Conservation (phyloP, 2,888 invertebrate species). For the Sphecodes monilicornis region DNA sequence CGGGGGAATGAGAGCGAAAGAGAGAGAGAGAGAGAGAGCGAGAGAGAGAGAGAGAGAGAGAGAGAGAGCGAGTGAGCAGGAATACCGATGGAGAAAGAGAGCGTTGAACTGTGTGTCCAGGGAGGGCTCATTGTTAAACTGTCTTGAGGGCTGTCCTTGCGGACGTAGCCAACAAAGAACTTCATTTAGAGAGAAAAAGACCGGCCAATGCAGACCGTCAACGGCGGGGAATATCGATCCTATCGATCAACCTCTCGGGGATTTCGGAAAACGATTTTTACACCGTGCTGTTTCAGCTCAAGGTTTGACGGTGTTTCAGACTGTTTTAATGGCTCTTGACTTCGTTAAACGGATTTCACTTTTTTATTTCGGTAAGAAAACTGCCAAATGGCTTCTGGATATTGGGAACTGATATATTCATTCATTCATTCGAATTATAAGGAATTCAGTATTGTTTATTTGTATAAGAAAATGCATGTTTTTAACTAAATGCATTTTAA, state of each 20-base stretch:
- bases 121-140: conserved; percentile 64
- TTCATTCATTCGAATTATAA: too few relatives aligned
- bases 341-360: not conserved
- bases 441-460: too few relatives aligned
- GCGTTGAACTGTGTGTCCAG: conserved; percentile 57
- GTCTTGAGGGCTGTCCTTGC: conserved; percentile 71
- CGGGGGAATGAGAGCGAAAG: conserved; percentile 20
- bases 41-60: conserved; percentile 31
- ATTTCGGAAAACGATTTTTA: conserved; percentile 52
- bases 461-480: too few relatives aligned
- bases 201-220: conserved; percentile 48
- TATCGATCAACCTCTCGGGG: conserved; percentile 44
- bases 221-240: conserved; percentile 62
- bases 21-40: conserved; percentile 17
- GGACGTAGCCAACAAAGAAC: conserved; percentile 67
- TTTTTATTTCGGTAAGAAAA: too few relatives aligned
- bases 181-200: conserved; percentile 69
- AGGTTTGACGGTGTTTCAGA: not conserved
- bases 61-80: conserved; percentile 34
- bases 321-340: not conserved
- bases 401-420: too few relatives aligned
- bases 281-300: not conserved
- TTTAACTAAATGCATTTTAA: too few relatives aligned
- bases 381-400: too few relatives aligned
- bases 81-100: conserved; percentile 43